A percentile compares a stretch with the other conserved stretches of the same genome.
phyloP scores from a whole-genome alignment of 1,140 invertebrate genomes.

The Brachionus rubens region DNA sequence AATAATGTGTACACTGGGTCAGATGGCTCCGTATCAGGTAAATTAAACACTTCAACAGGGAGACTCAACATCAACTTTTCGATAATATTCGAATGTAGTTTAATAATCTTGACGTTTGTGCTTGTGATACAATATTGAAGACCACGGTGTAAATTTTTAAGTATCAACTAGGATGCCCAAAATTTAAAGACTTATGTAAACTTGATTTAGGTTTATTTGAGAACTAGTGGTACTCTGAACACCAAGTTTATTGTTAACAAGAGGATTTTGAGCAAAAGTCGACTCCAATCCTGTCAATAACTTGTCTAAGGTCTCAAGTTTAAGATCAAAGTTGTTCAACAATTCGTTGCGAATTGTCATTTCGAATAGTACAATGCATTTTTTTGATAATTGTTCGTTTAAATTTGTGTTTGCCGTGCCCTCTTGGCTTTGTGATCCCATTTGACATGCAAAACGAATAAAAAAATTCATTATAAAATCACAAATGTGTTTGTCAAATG shows the following conservation, averaged over 20 bases:
- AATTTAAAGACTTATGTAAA: constrained; percentile 24
- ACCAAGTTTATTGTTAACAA: background rate
- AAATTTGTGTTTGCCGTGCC: background rate
- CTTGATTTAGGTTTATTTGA: constrained; percentile 1
- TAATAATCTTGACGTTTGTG: constrained; percentile 1
- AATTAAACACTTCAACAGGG: constrained; percentile 11
- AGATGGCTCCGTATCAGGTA: background rate
- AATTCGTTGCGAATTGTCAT: constrained; percentile 83
- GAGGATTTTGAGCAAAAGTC: constrained; percentile 72
- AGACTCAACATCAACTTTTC: constrained; percentile 7
- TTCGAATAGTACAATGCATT: constrained; percentile 82
- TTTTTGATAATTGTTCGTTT: constrained; percentile 73
- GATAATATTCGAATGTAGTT: background rate
- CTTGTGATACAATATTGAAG: background rate
- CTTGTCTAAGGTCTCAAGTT: constrained; percentile 85
- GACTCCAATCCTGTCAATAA: constrained; percentile 62
- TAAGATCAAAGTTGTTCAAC: constrained; percentile 84
- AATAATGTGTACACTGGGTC: constrained; percentile 26
- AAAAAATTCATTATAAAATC: constrained; percentile 88
- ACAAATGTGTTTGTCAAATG: constrained; percentile 80
- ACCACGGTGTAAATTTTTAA: constrained; percentile 15
- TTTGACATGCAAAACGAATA: constrained; percentile 80
- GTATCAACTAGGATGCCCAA: constrained; percentile 1
- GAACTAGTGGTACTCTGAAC: background rate
- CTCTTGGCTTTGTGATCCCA: background rate